Evolutionary conservation across 53 echinoderm and acorn worm species (phyloP), one percentile per base, ranked within the genome.

Genomic region (Paelopatides confundens): DNA sequence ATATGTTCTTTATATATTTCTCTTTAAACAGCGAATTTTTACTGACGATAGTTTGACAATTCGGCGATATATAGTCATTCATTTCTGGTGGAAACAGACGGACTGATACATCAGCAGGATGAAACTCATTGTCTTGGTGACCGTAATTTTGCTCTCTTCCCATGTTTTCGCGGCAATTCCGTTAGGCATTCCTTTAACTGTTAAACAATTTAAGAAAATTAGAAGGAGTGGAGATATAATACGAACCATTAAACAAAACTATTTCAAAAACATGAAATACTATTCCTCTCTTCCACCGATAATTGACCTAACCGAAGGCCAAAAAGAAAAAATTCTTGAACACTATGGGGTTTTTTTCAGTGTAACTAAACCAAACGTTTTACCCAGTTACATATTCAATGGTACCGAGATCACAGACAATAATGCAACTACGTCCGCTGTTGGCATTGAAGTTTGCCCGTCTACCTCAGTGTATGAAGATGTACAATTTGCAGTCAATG

Each of bases 281-380:
- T 79, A 79, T 48, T 79, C 79, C 14, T 26, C 26, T 47, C 53
- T 54, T 5, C 31, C 49, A 53, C 79, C 79, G 51, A 79, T 79
- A 13, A 24, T 79, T n/a, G 27, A 79, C 10, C 12, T 79, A 13
- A 79, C 51, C 79, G 26, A 32, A 79, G 10, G 18, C 13, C 79
- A 79, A 21, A 18, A 79, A 30, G 33, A 13, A 30, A 14, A 50
- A n/a, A 31, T 79, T 30, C 31, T 79, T 24, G 31, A 17, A 14
- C 79, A 8, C 17, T 79, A 50, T 53, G 54, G 79, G 1, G 30
- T 28, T 46, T 52, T 79, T 2, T 79, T 79, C 49, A 79, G 53
- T 34, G 79, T 28, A 31, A 3, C 5, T 27, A 3, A 27, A 6
- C 79, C 79, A 52, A 21, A 21, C 15, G 11, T 52, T 13, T 27